Percentiles rank a stretch among this genome's conserved stretches.
phyloP scores from a whole-genome alignment of 2,113 vertebrate species.

The Sinosuthora webbiana region DNA sequence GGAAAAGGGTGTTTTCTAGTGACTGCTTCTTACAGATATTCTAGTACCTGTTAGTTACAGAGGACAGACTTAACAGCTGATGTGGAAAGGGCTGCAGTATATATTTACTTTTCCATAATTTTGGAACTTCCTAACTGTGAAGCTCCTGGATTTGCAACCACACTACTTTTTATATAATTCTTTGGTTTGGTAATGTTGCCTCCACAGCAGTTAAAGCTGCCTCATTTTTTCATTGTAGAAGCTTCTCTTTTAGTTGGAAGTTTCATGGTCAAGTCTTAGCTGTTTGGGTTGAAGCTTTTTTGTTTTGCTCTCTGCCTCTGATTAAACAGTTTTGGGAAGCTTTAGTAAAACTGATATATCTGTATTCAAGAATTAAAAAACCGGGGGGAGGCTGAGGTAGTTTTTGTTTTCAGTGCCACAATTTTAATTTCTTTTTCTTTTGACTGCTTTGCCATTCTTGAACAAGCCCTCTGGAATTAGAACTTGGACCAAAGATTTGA shows the following conservation, averaged over 20 bases:
- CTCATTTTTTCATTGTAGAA: background rate
- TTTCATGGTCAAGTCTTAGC: background rate
- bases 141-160: background rate
- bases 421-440: background rate
- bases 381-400: background rate
- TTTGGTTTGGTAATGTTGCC: background rate
- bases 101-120: background rate
- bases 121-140: background rate
- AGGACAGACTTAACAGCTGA: background rate
- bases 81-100: background rate
- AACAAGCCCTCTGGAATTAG: background rate
- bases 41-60: background rate
- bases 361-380: background rate
- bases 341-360: background rate
- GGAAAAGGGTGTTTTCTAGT: background rate
- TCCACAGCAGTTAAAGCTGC: background rate
- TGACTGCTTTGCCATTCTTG: background rate
- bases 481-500: background rate
- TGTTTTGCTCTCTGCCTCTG: background rate
- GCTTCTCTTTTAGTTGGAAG: background rate
- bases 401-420: background rate
- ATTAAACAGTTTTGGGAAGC: background rate
- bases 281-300: background rate
- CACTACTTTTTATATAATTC: background rate
- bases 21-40: background rate